A percentile compares a stretch with the other conserved stretches of the same genome.
Conservation (phyloP, 2,888 invertebrate genomes). For the Stenodema calcarata region DNA sequence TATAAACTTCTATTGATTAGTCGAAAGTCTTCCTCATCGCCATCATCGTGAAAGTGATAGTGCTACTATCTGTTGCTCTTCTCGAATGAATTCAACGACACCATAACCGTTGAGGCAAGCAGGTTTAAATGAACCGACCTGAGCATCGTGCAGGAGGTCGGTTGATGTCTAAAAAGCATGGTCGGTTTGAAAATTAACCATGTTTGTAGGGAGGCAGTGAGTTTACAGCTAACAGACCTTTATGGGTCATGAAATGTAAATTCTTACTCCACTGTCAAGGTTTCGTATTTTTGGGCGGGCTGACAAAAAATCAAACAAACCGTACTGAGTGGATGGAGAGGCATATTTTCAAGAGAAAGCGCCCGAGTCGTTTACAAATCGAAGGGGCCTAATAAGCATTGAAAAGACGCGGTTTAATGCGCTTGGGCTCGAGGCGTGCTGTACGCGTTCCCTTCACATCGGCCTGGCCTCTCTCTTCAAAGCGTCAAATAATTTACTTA, state of each 20-base stretch:
- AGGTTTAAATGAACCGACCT: too few species aligned
- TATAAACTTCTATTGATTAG: too few species aligned
- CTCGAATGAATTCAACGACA: too few species aligned
- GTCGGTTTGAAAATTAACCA: too few species aligned
- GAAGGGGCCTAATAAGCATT: conserved; percentile 2
- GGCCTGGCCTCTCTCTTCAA: background rate
- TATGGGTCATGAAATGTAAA: background rate
- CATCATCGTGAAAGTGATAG: too few species aligned
- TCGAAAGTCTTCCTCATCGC: too few species aligned
- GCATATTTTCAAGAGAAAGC: background rate
- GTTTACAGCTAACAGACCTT: background rate
- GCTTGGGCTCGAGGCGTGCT: background rate
- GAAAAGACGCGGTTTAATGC: background rate
- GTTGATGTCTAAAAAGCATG: too few species aligned
- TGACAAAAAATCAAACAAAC: background rate
- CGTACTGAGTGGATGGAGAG: background rate
- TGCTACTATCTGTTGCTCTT: too few species aligned
- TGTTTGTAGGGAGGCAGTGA: background rate
- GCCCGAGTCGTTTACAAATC: background rate
- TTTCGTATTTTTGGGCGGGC: background rate
- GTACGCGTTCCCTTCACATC: background rate
- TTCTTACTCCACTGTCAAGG: background rate
- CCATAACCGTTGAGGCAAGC: too few species aligned
- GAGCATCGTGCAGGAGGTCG: too few species aligned
- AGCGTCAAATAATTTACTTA: background rate